Conservation (phyloP, 2,797 vertebrate genomes). For the Rousettus madagascariensis region DNA sequence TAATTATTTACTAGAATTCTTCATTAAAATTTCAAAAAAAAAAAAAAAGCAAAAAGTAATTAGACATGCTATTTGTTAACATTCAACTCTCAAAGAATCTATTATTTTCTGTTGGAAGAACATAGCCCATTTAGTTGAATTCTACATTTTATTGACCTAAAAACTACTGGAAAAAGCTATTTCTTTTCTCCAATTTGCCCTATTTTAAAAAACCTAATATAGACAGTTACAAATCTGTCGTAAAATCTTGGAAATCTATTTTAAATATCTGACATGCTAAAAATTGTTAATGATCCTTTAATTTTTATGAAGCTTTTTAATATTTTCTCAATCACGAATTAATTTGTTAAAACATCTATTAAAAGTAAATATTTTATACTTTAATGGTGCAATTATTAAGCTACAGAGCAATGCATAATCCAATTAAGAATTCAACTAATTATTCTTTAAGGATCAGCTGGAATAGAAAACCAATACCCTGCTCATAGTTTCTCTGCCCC, state of each 20-base stretch:
- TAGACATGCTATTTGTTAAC: constrained; percentile 58
- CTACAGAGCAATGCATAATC: not conserved
- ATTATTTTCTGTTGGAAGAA: constrained; percentile 52
- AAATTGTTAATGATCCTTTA: constrained; percentile 11
- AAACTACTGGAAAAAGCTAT: not conserved
- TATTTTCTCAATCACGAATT: not conserved
- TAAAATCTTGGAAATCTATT: constrained; percentile 12
- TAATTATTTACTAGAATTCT: constrained; percentile 61
- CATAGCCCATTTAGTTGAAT: not conserved
- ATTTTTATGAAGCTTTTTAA: not conserved
- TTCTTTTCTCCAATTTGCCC: not conserved
- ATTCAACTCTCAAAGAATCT: constrained; percentile 28
- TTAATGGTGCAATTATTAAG: not conserved
- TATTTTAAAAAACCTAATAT: not conserved
- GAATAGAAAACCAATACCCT: constrained; percentile 48
- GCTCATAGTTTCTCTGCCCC: not conserved
- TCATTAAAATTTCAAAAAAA: constrained; percentile 54
- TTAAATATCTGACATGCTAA: constrained; percentile 6
- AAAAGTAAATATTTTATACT: not conserved
- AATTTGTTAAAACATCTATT: constrained; percentile 52
- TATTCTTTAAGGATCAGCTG: constrained; percentile 3
- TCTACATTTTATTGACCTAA: constrained; percentile 32
- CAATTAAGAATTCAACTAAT: constrained; percentile 38
- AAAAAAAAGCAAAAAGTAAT: constrained; percentile 57
- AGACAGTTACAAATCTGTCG: not conserved